phyloP scores from a whole-genome alignment of 30 jellyfish, hydroid and myxozoan genomes.

The Pseudorhiza aurosa region DNA sequence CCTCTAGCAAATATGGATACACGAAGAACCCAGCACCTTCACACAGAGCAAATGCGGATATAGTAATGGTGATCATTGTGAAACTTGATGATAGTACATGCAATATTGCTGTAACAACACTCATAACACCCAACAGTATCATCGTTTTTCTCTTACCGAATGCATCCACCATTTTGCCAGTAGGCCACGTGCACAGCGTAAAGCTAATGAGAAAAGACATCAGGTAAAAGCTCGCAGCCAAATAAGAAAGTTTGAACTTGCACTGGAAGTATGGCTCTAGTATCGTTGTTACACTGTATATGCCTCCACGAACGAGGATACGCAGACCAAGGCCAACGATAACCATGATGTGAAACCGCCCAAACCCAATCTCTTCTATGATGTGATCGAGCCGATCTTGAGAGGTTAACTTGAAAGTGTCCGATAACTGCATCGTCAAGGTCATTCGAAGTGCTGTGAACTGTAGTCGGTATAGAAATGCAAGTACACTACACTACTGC shows the following conservation, averaged over 20 bases:
- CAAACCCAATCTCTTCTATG: background rate
- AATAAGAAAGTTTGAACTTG: background rate
- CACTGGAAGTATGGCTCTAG: constrained; percentile 17
- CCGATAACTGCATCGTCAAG: no score
- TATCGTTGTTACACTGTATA: background rate
- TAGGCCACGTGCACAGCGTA: background rate
- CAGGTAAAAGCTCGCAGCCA: background rate
- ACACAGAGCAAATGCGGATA: background rate
- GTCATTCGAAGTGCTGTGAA: no score
- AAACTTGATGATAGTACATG: background rate
- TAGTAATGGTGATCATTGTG: background rate
- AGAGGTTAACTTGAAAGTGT: background rate
- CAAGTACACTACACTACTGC: no score
- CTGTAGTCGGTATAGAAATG: no score
- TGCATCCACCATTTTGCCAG: background rate
- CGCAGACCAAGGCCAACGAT: constrained; percentile 10
- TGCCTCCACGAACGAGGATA: background rate
- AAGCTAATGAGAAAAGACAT: background rate
- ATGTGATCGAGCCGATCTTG: background rate
- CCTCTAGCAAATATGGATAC: background rate
- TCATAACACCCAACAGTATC: background rate
- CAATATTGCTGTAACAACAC: background rate
- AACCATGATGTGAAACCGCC: background rate
- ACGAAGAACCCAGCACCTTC: background rate
- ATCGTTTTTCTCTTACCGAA: background rate